Base-by-base conservation (phyloP, 1,140 invertebrate species). In the Zaprionus nigranus region DNA sequence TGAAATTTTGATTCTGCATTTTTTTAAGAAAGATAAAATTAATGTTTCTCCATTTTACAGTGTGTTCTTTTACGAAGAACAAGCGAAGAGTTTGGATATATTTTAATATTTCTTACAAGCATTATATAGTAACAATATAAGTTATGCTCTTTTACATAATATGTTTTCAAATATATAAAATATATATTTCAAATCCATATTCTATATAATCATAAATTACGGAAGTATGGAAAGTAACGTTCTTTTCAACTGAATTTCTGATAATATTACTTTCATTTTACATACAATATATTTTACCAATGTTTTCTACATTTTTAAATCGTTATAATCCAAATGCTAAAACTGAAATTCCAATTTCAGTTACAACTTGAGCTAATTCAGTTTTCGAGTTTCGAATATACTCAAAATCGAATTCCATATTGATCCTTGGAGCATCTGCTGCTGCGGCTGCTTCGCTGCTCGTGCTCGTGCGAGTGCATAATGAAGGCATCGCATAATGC, bases 401-500 rank as follows among this genome's bases (percentile, higher is more conserved):
- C 40, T 17, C 7, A 17, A 46, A 46, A 46, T 46, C 6, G n/a
- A 5, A 46, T 46, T 17, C n/a, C n/a, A 9, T 17, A n/a, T 46
- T 56, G 36, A 65, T 56, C 75, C 62, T 57, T 22, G n/a, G 0
- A 57, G n/a, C 64, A 58, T 66, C 64, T 58, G 64, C 40, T 36
- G 17, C 12, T 15, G 36, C n/a, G n/a, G n/a, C n/a, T n/a, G n/a
- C n/a, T n/a, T n/a, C n/a, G n/a, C 65, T 71, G 64, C 69, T 46
- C 17, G 43, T 38, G 53, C 26, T 51, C 15, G 15, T 51, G 53
- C 53, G 40, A 69, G 51, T 34, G 65, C 58, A 71, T 84, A 84
- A 84, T 84, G 78, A 84, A 84, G 67, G 67, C 70, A 83, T 81
- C 73, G 69, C 34, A 83, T 76, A 60, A 82, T 72, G 62, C 78